Evolutionary conservation across 92 coral and sea anemone species (phyloP), one percentile per base, ranked within the genome.

Genomic region (Paramuricea clavata): DNA sequence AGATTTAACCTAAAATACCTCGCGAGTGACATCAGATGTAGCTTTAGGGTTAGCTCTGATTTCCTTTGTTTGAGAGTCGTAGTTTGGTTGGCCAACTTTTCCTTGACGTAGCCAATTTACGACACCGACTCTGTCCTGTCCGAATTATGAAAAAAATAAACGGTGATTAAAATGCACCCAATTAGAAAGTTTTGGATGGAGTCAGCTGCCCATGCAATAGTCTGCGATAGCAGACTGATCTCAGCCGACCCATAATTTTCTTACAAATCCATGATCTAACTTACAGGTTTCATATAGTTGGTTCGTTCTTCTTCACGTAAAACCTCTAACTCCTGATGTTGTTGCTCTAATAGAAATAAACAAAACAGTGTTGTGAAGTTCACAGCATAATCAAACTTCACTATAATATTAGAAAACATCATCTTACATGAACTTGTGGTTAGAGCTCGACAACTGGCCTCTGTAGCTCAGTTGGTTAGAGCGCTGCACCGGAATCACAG

Each of bases 11-110:
- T 72, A 22, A 34, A 41, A 17, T 65, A 90, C 98, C 98, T 93
- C 93, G 60, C 78, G 92, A 30, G 99, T 96, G 80, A 96, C 92
- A 82, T 96, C 99, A 17, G 99, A 96, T 28, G 97, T 95, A 50
- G 86, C 89, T 74, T 93, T 96, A 35, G 93, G 97, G 78, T 90
- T 73, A 2, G 92, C 97, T 23, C 85, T 57, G 5, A 93, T 91
- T 82, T 94, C 99, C 68, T 92, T 94, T 32, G 99, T 96, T 43
- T 87, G 68, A 9, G 97, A 93, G 83, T 96, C 87, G 69, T 89
- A 89, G 32, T 75, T 91, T 30, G 97, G 96, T 77, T 91, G 98
- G 13, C 99, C 99, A 27, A 96, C 96, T 31, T 83, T 90, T 47
- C 98, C 98, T 8, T 85, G 69, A 8, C 95, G 88, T 36, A 96